Evolutionary conservation across 2,888 invertebrate genomes (phyloP).

Genomic region (Drosophila antonietae): DNA sequence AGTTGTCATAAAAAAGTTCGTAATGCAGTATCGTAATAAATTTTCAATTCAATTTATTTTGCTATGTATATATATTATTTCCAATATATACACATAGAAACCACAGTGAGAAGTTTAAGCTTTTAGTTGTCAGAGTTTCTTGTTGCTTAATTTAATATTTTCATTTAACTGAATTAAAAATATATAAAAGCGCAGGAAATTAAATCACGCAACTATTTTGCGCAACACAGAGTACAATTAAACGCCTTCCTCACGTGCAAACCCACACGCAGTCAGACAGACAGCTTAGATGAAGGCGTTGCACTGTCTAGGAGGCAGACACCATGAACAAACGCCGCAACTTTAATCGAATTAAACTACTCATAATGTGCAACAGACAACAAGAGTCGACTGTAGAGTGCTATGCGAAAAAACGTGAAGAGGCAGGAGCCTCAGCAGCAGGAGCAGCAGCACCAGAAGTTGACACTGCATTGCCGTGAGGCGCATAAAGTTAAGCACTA

Average conservation of each 20-base stretch:
- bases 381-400: slow-evolving; percentile 39
- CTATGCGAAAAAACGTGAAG: slow-evolving; percentile 5
- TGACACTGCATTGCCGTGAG: slow-evolving; percentile 41
- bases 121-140: slow-evolving; percentile 12
- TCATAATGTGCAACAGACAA: slow-evolving; percentile 82
- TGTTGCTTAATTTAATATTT: slow-evolving; percentile 60
- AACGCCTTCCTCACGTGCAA: slow-evolving; percentile 27
- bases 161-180: slow-evolving; percentile 73
- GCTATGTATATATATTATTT: background rate
- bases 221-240: slow-evolving; percentile 72
- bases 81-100: background rate
- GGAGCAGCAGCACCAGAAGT: background rate
- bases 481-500: slow-evolving; percentile 81
- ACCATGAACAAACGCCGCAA: slow-evolving; percentile 67
- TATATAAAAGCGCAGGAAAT: slow-evolving; percentile 70
- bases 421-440: background rate
- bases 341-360: slow-evolving; percentile 83
- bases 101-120: background rate
- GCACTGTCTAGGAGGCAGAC: slow-evolving; percentile 49
- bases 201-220: slow-evolving; percentile 77
- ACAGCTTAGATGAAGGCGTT: slow-evolving; percentile 42
- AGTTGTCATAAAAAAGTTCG: slow-evolving; percentile 23
- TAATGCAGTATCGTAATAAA: slow-evolving; percentile 17
- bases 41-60: slow-evolving; percentile 29
- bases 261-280: slow-evolving; percentile 10